Evolutionary conservation across 2,113 vertebrate genomes (phyloP).

Genomic region (Hyperoodon ampullatus): DNA sequence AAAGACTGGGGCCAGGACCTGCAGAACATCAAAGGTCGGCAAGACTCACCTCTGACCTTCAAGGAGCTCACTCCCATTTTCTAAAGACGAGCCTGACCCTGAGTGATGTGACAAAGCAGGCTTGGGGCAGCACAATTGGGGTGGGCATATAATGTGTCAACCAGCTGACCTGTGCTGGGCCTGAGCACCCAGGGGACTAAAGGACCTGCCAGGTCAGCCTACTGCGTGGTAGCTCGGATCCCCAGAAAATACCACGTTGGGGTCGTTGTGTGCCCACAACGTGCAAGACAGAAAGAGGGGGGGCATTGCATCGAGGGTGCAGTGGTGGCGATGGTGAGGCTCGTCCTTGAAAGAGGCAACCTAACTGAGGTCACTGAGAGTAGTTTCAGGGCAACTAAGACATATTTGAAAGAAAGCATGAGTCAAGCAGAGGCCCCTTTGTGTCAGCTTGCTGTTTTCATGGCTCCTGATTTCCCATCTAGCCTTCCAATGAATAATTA

Average conservation of each 20-base stretch:
- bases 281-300: background rate
- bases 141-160: rapidly evolving
- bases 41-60: background rate
- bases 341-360: background rate
- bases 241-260: rapidly evolving
- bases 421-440: background rate
- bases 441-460: background rate
- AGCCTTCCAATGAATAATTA: background rate
- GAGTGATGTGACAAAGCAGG: no score
- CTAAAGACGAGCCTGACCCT: background rate
- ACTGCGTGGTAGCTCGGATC: background rate
- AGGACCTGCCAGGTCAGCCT: rapidly evolving
- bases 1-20: background rate
- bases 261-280: rapidly evolving
- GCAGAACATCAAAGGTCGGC: background rate
- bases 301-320: rapidly evolving
- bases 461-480: background rate
- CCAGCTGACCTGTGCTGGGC: rapidly evolving
- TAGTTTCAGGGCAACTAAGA: background rate
- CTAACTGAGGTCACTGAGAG: rapidly evolving
- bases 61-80: background rate
- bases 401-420: background rate
- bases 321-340: background rate
- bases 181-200: rapidly evolving
- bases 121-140: background rate